These are phyloP conservation scores for Cataglyphis albicans DNA, from an alignment of 2,888 invertebrate species.

Conservation along the genomic window DNA sequence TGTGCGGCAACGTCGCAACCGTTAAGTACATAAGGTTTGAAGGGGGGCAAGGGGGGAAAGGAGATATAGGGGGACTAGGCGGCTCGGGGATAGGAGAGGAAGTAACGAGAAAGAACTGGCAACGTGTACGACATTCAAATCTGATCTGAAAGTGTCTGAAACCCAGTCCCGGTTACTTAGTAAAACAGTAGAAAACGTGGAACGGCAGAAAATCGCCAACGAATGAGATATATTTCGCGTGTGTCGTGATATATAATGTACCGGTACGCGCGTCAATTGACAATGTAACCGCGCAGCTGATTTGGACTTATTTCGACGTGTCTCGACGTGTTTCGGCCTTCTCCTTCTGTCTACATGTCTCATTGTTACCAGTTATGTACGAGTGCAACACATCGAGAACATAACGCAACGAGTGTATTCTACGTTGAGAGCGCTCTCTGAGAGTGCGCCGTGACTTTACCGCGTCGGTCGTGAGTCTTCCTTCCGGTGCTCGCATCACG, in stretches of 20 bases:
- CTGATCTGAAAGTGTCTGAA: conserved; percentile 75
- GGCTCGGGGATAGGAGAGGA: conserved; percentile 58
- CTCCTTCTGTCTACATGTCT: too few relatives aligned
- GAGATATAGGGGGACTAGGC: conserved; percentile 16
- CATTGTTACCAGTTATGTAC: not conserved
- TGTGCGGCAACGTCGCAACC: conserved; percentile 85
- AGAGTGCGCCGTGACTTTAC: not conserved
- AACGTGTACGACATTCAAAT: conserved; percentile 85
- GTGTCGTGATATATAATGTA: not conserved
- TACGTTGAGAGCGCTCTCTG: not conserved
- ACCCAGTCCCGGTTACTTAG: conserved; percentile 73
- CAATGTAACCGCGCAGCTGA: not conserved
- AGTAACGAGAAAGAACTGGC: conserved; percentile 81
- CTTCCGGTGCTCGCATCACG: conserved; percentile 18
- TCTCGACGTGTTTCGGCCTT: not conserved
- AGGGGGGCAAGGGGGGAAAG: conserved; percentile 38
- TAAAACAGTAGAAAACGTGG: conserved; percentile 74
- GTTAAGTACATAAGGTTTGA: conserved; percentile 80
- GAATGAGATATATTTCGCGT: not conserved
- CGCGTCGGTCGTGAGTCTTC: conserved; percentile 26
- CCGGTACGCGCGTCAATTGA: not conserved
- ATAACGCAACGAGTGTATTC: not conserved
- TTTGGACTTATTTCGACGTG: not conserved
- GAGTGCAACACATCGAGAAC: too few relatives aligned
- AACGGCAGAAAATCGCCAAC: conserved; percentile 21